Base-by-base conservation (phyloP, 2,113 vertebrate genomes). In the Notarius quadriscutis region DNA sequence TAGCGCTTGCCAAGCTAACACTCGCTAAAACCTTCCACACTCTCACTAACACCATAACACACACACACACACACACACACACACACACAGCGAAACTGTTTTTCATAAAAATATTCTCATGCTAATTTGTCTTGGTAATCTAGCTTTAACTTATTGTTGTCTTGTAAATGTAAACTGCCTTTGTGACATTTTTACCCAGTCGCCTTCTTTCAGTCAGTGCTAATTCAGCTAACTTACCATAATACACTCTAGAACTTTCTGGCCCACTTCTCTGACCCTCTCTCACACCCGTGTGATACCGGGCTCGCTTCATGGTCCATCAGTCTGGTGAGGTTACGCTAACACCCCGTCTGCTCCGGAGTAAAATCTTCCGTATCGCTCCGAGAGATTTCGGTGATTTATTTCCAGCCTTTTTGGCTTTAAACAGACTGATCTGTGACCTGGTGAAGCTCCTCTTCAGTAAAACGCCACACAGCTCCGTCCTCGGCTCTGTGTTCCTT, bases 21-120 rank as follows among this genome's bases (percentile, higher is more conserved):
- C n/a, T 81, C 63, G 4, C 53, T 75, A 48, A 41, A 84, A 84
- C 75, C 50, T 55, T 55, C 75, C 50, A 27, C 41, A 50, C 8
- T 6, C 48, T 51, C 22, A 53, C 74, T 53, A 30, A 79, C 77
- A 27, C 75, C 9, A 3, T 7, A 41, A 74, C 72, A 75, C 72
- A 50, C 72, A 50, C 71, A 75, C 48, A 77, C 74, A 50, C 72
- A 50, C 71, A 75, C 48, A 77, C 74, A 51, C 20, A 48, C 71
- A 22, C 34, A 74, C 72, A 51, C 10, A 25, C 48, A 15, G 11
- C 14, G 30, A 30, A 30, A 69, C 27, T 69, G 63, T 27, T 27
- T 67, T 10, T 27, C 63, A 71, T 0, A 18, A 25, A 69, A 69
- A 69, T n/a, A 27, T 41, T 72, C 34, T 72, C 34, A 30, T 72